A percentile compares a stretch with the other conserved stretches of the same genome.
Evolutionary conservation across 2,113 vertebrate species (phyloP).

Genomic region (Archocentrus centrarchus): DNA sequence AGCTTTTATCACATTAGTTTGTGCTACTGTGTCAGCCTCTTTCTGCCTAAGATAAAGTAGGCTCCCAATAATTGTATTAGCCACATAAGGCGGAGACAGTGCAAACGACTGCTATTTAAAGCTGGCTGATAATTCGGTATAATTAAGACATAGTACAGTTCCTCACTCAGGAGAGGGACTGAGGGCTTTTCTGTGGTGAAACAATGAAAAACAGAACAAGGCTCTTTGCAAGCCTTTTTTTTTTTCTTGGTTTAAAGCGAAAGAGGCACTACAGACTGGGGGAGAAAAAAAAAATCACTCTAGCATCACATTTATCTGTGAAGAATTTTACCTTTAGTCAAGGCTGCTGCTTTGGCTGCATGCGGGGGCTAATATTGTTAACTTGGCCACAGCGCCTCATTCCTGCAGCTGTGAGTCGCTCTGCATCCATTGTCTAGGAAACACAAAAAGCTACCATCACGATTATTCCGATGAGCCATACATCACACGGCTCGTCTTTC

Average conservation of each 20-base stretch:
- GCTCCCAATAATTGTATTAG: constrained; percentile 89
- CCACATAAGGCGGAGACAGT: constrained; percentile 76
- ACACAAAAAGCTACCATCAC: constrained; percentile 59
- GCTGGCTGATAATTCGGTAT: constrained; percentile 78
- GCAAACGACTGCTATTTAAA: constrained; percentile 83
- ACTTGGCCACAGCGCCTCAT: constrained; percentile 32
- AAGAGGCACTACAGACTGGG: not conserved
- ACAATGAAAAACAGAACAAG: constrained; percentile 43
- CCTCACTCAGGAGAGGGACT: constrained; percentile 53
- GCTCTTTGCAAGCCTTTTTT: not conserved
- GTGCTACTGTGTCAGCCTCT: constrained; percentile 94
- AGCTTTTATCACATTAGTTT: constrained; percentile 99
- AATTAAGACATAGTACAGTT: constrained; percentile 82
- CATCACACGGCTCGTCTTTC: constrained; percentile 41
- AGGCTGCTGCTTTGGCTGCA: constrained; percentile 64
- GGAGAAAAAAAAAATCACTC: not conserved
- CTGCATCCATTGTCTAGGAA: constrained; percentile 59
- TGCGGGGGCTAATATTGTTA: constrained; percentile 42
- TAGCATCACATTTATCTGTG: constrained; percentile 3
- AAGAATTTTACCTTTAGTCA: constrained; percentile 11
- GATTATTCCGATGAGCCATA: constrained; percentile 47
- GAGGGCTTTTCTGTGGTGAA: constrained; percentile 53
- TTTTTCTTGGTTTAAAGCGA: constrained; percentile 3
- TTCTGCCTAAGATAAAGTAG: constrained; percentile 96
- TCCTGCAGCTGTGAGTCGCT: constrained; percentile 59